phyloP scores from a whole-genome alignment of 2,797 vertebrate genomes.

The Cyprinella venusta region DNA sequence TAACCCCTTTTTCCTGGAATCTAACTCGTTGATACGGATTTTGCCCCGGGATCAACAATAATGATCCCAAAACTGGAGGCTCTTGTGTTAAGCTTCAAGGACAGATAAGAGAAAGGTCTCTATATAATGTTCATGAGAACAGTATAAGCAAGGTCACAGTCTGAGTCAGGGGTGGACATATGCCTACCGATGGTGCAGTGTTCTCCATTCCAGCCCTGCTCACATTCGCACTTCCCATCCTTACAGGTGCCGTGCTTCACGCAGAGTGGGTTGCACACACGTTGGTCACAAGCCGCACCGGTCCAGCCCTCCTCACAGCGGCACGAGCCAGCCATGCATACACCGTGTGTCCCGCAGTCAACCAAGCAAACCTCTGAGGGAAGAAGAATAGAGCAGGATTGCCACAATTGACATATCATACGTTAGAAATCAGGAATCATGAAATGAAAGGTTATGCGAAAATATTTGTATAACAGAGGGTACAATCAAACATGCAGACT shows the following conservation, averaged over 20 bases:
- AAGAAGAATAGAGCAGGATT: neutral
- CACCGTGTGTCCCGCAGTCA: conserved; percentile 97
- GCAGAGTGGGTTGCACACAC: conserved; percentile 97
- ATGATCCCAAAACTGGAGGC: conserved; percentile 3
- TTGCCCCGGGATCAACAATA: neutral
- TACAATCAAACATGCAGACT: conserved; percentile 61
- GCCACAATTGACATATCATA: neutral
- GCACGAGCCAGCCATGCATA: conserved; percentile 95
- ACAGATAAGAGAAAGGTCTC: conserved; percentile 41
- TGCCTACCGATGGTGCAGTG: conserved; percentile 99
- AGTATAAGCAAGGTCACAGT: conserved; percentile 71
- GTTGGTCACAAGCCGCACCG: conserved; percentile 93
- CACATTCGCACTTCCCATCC: conserved; percentile 99
- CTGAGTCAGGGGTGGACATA: conserved; percentile 84
- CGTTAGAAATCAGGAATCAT: neutral
- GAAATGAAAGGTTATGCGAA: neutral
- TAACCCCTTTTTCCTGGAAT: neutral
- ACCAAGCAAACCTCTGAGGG: conserved; percentile 95
- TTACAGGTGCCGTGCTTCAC: conserved; percentile 98
- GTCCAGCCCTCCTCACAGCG: conserved; percentile 99
- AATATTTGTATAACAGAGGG: neutral
- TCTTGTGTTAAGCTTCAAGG: neutral
- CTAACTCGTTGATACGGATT: neutral
- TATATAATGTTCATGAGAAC: conserved; percentile 27
- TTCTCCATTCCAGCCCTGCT: conserved; percentile 99